Evolutionary conservation across 1,140 invertebrate genomes (phyloP), one percentile per base, ranked within the genome.

Genomic region (Steinernema khuongi): DNA sequence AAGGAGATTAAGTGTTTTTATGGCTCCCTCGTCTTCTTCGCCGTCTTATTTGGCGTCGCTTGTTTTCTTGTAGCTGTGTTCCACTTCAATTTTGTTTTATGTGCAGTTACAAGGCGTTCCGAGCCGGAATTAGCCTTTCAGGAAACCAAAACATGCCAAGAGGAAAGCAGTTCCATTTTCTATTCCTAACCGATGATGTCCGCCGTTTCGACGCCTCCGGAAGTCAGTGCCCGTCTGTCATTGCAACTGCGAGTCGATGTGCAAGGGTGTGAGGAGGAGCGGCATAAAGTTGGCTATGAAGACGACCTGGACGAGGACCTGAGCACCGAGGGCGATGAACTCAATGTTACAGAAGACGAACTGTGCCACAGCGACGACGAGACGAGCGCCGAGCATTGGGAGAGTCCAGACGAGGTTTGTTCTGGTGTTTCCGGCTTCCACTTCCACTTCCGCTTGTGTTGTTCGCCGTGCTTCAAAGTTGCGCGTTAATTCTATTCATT

Each of bases 81-180:
- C 36, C 36, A 41, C 26, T 60, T 60, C 50, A 60, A 60, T 60
- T 60, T 60, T n/a, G 19, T 60, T 60, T 60, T 60, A 60, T 60
- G 50, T 22, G 22, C 50, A 7, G 7, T 14, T 60, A 26, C 11
- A 22, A 60, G 50, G 14, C 4, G 50, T 60, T 60, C 22, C 22
- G 4, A 11, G 7, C 26, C 26, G 11, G 50, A 60, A 60, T 17
- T 60, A 17, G 2, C 50, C 50, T 26, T 22, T 60, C 50, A 17
- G 50, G n/a, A 11, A 60, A 60, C 7, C 11, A 60, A 60, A 60
- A 22, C 50, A 60, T 41, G 7, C 36, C 36, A 7, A 41, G n/a
- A 41, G 36, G n/a, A 41, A 41, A 7, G 36, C 36, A n/a, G n/a
- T 7, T 41, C 36, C n/a, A 41, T n/a, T 11, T 41, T 11, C 36